Evolutionary conservation across 2,888 invertebrate genomes (phyloP), one percentile per base, ranked within the genome.

Genomic region (Athripsodes cinereus): DNA sequence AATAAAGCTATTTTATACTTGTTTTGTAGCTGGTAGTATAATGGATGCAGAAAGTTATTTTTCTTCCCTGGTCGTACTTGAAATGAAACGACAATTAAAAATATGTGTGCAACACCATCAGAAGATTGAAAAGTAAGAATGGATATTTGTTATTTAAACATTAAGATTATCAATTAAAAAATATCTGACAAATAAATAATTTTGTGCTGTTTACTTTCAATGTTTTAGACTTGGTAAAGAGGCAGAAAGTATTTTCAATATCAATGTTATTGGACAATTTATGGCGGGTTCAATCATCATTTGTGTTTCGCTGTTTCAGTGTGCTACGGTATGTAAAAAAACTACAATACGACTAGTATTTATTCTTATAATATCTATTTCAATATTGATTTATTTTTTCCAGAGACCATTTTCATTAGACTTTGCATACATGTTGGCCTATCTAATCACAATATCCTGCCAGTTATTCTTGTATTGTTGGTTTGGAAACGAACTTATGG

Each of bases 261-360:
- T 34, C 2, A 35, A n/a, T 26, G 26, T 52, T 34, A 6, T 52
- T 16, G 52, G 34, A 18, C 52, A 52, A 19, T 52, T 52, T n/a
- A 22, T 19, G 2, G 34, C 52, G 8, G 35, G 34, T 2, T 34
- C 35, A 2, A 35, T 52, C 2, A 34, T 52, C 6, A 34, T 52
- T 5, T 52, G 52, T n/a, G 52, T 52, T 35, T 22, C 52, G 5
- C 18, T 52, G 10, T 52, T 52, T 35, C 52, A 52, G 16, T 52
- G 52, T 35, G 35, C 52, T 2, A 52, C 52, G n/a, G 52, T 52
- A 20, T n/a, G n/a, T n/a, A n/a, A n/a, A n/a, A n/a, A n/a, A n/a
- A n/a, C n/a, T n/a, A n/a, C n/a, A n/a, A n/a, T n/a, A n/a, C n/a
- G n/a, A n/a, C n/a, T n/a, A n/a, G n/a, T n/a, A n/a, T n/a, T n/a